Evolutionary conservation across 2,113 vertebrate species (phyloP), one percentile per base, ranked within the genome.

Genomic region (Austrofundulus limnaeus): DNA sequence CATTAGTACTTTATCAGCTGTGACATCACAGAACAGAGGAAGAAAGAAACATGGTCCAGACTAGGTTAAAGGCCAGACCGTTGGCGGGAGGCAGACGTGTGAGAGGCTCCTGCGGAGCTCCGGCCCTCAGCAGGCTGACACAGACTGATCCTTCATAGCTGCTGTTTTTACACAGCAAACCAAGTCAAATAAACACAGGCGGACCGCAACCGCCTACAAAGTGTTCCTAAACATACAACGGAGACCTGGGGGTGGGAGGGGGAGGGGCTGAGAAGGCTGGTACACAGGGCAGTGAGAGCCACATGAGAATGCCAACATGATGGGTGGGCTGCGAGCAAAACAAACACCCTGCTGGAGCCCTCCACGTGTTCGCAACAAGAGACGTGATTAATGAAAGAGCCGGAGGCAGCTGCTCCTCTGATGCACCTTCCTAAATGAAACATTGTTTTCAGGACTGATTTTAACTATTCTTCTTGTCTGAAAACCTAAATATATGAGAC

Each of bases 241-340:
- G 80, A 82, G 85, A 82, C 77, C 72, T 86, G 28, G 60, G 14
- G 28, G 60, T 43, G 53, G 59, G 42, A 34, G 43, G 41, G 48
- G 74, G 66, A 12, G 72, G 61, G 42, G 59, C 46, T 81, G 71
- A 69, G 52, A 58, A 51, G 55, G 67, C 74, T 80, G 81, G 85
- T 84, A 83, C 71, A 79, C 60, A 59, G 81, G 76, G 73, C 84
- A 80, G 73, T 15, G 61, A 77, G 71, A 77, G 75, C 79, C 79
- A 80, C 77, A 78, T 57, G 77, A 85, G 85, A 86, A 88, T 90
- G 85, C 87, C 88, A 92, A 76, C 88, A 87, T 80, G 80, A 90
- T 92, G 91, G 91, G 91, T 92, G 92, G 92, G 86, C 92, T 77
- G 70, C 71, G 77, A 82, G 82, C 75, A 83, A 88, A 90, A 85